phyloP scores from a whole-genome alignment of 1,140 invertebrate genomes.

The Nomia melanderi region DNA sequence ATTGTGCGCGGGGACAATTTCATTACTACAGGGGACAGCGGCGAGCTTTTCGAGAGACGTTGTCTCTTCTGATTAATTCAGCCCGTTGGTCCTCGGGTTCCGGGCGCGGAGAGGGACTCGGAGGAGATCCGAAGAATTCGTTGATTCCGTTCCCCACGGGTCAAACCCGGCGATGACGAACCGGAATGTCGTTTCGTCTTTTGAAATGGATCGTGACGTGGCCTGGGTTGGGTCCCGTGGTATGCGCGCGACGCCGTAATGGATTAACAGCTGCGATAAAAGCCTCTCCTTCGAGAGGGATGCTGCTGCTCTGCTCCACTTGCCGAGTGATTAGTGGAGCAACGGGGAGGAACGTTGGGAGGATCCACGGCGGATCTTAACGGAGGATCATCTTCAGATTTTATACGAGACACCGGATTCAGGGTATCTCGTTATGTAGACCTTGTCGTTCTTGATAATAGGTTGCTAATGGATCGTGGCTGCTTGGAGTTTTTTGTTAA shows the following conservation, averaged over 20 bases:
- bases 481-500: too few relatives aligned
- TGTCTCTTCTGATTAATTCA: slow-evolving; percentile 63
- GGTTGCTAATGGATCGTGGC: too few relatives aligned
- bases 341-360: background rate
- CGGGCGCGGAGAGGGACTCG: background rate
- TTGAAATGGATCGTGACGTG: slow-evolving; percentile 21
- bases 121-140: slow-evolving; percentile 27
- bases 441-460: too few relatives aligned
- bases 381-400: too few relatives aligned
- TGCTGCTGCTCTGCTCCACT: too few relatives aligned
- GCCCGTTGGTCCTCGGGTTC: background rate
- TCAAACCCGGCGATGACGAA: slow-evolving; percentile 23
- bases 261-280: background rate
- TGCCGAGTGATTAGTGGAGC: slow-evolving; percentile 1
- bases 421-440: too few relatives aligned
- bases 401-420: too few relatives aligned
- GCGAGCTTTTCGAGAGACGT: slow-evolving; percentile 50
- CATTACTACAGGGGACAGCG: slow-evolving; percentile 50
- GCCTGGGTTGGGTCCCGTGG: background rate
- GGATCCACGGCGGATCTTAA: background rate
- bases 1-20: slow-evolving; percentile 61
- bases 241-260: background rate
- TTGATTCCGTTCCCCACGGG: background rate
- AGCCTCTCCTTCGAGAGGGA: background rate
- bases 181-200: slow-evolving; percentile 11